Conservation (phyloP, 2,888 invertebrate genomes). For the Lomographa bimaculata region DNA sequence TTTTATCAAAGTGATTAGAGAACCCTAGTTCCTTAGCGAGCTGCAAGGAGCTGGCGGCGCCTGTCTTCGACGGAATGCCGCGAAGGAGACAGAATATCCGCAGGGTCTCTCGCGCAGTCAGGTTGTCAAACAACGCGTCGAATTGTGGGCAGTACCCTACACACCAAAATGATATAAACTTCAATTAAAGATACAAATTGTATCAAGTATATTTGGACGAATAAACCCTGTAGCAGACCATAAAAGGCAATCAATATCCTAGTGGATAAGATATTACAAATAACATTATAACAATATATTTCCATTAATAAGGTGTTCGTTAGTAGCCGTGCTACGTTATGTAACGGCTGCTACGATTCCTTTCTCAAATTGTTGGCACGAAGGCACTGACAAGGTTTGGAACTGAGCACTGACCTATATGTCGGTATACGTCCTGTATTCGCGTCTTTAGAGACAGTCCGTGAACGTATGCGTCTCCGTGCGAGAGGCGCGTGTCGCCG, state of each 20-base stretch:
- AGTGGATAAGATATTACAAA: too few species aligned
- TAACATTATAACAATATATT: too few species aligned
- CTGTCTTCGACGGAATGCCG: conserved; percentile 81
- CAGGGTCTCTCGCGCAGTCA: conserved; percentile 88
- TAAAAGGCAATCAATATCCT: too few species aligned
- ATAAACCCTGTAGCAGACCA: too few species aligned
- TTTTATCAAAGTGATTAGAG: conserved; percentile 84
- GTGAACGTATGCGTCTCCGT: conserved; percentile 88
- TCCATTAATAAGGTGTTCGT: too few species aligned
- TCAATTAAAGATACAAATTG: too few species aligned
- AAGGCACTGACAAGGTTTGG: too few species aligned
- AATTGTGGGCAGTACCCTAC: conserved; percentile 90
- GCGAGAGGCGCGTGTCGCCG: conserved; percentile 88
- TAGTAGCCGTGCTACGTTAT: too few species aligned
- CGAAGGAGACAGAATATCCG: conserved; percentile 86
- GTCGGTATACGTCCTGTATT: conserved; percentile 83
- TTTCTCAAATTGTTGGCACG: too few species aligned
- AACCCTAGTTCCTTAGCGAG: conserved; percentile 84
- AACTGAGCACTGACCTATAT: conserved; percentile 74
- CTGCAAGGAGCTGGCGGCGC: conserved; percentile 64
- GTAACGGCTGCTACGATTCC: too few species aligned
- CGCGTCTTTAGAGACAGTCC: conserved; percentile 77
- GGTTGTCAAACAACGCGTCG: conserved; percentile 87
- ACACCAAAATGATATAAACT: too few species aligned
- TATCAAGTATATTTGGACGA: too few species aligned